These are phyloP conservation scores for Ancistrus triradiatus DNA, from an alignment of 2,113 vertebrate genomes.

Conservation along the genomic window DNA sequence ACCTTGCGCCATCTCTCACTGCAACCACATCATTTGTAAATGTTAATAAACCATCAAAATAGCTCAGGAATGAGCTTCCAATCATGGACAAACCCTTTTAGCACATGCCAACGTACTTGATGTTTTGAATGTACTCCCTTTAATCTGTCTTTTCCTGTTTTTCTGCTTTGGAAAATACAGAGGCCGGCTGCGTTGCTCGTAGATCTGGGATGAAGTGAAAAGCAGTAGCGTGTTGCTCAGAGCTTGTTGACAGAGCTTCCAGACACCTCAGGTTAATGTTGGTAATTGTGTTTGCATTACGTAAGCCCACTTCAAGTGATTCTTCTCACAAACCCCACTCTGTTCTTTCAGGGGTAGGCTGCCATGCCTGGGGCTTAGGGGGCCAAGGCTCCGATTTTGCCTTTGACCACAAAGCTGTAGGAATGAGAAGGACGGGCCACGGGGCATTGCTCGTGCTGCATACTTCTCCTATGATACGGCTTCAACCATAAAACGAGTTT, in stretches of 20 bases:
- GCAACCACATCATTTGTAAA: conserved; percentile 2
- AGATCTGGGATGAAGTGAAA: conserved; percentile 39
- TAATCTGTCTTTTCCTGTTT: conserved; percentile 52
- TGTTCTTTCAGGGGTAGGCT: conserved; percentile 47
- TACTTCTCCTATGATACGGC: conserved; percentile 44
- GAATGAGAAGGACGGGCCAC: conserved; percentile 47
- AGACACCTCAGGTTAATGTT: conserved; percentile 51
- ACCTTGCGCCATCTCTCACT: not conserved
- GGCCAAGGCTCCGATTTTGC: conserved; percentile 32
- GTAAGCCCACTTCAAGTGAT: conserved; percentile 51
- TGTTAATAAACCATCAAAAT: conserved; percentile 16
- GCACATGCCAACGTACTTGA: conserved; percentile 31
- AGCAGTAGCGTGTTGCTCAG: conserved; percentile 28
- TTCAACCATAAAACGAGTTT: conserved; percentile 23
- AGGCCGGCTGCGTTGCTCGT: conserved; percentile 16
- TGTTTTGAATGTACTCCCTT: conserved; percentile 11
- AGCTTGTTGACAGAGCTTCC: conserved; percentile 44
- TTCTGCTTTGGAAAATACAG: conserved; percentile 27
- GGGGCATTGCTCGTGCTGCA: conserved; percentile 30
- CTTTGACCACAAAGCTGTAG: conserved; percentile 43
- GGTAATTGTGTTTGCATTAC: conserved; percentile 59
- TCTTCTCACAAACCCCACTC: conserved; percentile 47
- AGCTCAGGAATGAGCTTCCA: not conserved
- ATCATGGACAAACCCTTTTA: conserved; percentile 30
- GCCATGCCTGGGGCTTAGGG: conserved; percentile 28